A percentile compares a stretch with the other conserved stretches of the same genome.
These are phyloP conservation scores for Catonia carolina DNA, from an alignment of 2,888 invertebrate species.

Conservation along the genomic window DNA sequence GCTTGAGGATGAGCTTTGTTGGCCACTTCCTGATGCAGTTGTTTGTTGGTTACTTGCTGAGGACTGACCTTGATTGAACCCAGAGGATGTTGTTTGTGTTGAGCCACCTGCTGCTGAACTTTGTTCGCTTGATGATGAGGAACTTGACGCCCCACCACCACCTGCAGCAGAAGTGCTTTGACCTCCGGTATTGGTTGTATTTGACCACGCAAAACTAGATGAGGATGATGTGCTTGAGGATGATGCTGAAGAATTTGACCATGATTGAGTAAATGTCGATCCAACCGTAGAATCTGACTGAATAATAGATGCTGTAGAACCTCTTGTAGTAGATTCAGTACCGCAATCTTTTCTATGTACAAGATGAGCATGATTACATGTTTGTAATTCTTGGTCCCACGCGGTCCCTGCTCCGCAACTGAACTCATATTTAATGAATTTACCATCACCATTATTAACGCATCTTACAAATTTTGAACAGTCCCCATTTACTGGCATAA, in stretches of 20 bases:
- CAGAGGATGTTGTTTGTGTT: slow-evolving; percentile 25
- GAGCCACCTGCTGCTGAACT: slow-evolving; percentile 24
- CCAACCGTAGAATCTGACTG: slow-evolving; percentile 34
- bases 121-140: slow-evolving; percentile 23
- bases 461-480: slow-evolving; percentile 37
- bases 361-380: slow-evolving; percentile 66
- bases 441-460: slow-evolving; percentile 41
- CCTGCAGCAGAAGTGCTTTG: slow-evolving; percentile 28
- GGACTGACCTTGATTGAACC: slow-evolving; percentile 16
- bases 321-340: slow-evolving; percentile 24
- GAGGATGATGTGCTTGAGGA: slow-evolving; percentile 25
- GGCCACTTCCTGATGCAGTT: slow-evolving; percentile 6
- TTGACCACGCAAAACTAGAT: slow-evolving; percentile 23
- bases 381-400: slow-evolving; percentile 61
- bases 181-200: slow-evolving; percentile 23
- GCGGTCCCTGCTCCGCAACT: slow-evolving; percentile 67
- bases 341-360: slow-evolving; percentile 40
- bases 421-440: slow-evolving; percentile 61
- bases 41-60: slow-evolving; percentile 15
- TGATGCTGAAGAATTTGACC: slow-evolving; percentile 33
- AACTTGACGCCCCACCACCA: slow-evolving; percentile 22
- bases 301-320: slow-evolving; percentile 28
- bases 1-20: slow-evolving; percentile 21
- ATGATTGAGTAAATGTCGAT: slow-evolving; percentile 30
- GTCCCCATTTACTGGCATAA: slow-evolving; percentile 35